A percentile compares a stretch with the other conserved stretches of the same genome.
These are phyloP conservation scores for Amphiprion ocellaris DNA, from an alignment of 2,113 vertebrate genomes.

Conservation along the genomic window DNA sequence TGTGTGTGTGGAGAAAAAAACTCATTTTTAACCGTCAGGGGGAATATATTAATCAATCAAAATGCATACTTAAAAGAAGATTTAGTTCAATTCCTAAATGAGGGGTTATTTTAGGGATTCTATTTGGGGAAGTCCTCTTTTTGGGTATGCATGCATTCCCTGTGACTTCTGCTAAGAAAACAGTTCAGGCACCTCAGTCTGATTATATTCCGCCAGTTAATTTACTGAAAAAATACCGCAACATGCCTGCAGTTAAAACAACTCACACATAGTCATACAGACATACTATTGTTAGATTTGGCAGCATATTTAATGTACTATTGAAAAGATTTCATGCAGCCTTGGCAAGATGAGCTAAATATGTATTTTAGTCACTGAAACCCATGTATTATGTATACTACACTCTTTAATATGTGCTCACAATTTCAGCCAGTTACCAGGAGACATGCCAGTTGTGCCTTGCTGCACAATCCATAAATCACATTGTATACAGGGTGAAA, in stretches of 20 bases:
- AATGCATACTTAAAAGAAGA: slow-evolving; percentile 35
- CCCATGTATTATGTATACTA: background rate
- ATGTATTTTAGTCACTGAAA: slow-evolving; percentile 21
- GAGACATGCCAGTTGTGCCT: slow-evolving; percentile 16
- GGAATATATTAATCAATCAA: slow-evolving; percentile 43
- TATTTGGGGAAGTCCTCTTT: slow-evolving; percentile 32
- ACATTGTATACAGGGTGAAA: slow-evolving; percentile 22
- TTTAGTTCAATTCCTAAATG: slow-evolving; percentile 35
- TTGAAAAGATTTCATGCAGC: slow-evolving; percentile 33
- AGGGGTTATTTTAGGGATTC: slow-evolving; percentile 55
- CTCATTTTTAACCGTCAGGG: slow-evolving; percentile 13
- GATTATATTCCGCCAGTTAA: slow-evolving; percentile 55
- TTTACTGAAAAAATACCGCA: slow-evolving; percentile 44
- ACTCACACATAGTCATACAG: slow-evolving; percentile 31
- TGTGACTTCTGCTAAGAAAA: slow-evolving; percentile 56
- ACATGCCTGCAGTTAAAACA: slow-evolving; percentile 14
- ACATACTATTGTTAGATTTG: slow-evolving; percentile 47
- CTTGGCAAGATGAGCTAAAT: slow-evolving; percentile 25
- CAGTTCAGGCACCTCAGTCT: slow-evolving; percentile 25
- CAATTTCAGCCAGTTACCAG: slow-evolving; percentile 15
- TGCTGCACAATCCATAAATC: slow-evolving; percentile 15
- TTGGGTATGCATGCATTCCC: slow-evolving; percentile 6
- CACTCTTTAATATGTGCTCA: slow-evolving; percentile 2
- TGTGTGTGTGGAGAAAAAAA: slow-evolving; percentile 21
- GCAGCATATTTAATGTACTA: slow-evolving; percentile 19